Evolutionary conservation across 2,888 invertebrate genomes (phyloP).

Genomic region (Limnephilus lunatus): DNA sequence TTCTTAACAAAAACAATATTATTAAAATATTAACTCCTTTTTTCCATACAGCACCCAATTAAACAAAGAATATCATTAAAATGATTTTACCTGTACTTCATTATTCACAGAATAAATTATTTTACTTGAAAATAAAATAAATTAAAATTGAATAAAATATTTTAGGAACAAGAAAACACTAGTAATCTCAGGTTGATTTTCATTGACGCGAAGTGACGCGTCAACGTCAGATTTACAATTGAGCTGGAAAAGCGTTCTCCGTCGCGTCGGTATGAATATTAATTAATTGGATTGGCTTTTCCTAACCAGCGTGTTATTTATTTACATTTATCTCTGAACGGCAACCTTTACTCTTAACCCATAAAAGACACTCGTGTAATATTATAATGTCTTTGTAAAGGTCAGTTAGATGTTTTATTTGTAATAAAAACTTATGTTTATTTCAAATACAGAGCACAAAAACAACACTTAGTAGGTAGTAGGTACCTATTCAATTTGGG

Average conservation of each 20-base stretch:
- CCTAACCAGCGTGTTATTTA: not conserved
- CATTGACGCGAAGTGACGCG: not conserved
- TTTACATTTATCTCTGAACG: not conserved
- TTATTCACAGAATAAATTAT: no score
- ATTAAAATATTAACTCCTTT: no score
- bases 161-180: not conserved
- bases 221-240: not conserved
- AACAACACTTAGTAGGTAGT: no score
- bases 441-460: not conserved
- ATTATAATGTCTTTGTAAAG: no score
- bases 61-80: no score
- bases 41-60: no score
- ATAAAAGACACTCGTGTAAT: not conserved
- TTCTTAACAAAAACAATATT: no score
- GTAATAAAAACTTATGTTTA: not conserved
- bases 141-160: no score
- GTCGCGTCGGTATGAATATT: not conserved
- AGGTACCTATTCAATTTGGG: not conserved
- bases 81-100: no score
- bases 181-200: not conserved
- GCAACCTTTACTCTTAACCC: constrained; percentile 47
- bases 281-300: not conserved
- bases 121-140: no score
- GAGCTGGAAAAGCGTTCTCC: not conserved
- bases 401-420: not conserved